Conservation (phyloP, 2,797 vertebrate genomes). For the Squalus acanthias region DNA sequence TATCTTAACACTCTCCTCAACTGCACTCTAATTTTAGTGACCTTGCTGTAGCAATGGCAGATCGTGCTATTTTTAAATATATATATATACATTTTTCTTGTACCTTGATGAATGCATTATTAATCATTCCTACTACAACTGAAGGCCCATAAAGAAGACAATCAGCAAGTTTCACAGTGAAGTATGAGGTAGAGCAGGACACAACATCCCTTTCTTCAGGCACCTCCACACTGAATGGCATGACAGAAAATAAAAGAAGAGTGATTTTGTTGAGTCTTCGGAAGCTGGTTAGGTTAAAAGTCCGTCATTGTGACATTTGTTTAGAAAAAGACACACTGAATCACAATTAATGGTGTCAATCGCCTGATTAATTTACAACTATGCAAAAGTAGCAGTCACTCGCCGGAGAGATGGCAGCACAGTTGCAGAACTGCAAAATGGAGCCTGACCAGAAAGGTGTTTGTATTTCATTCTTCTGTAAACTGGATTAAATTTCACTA, state of each 20-base stretch:
- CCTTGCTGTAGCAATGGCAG: background rate
- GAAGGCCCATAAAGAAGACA: background rate
- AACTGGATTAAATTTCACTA: background rate
- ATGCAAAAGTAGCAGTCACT: background rate
- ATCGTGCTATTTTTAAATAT: background rate
- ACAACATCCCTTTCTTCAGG: too few species aligned
- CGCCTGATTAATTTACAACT: background rate
- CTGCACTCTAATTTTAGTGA: background rate
- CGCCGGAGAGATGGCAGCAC: background rate
- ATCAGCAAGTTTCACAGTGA: background rate
- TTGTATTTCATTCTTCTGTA: background rate
- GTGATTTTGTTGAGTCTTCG: too few species aligned
- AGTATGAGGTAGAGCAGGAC: too few species aligned
- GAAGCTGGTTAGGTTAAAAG: too few species aligned
- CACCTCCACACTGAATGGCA: too few species aligned
- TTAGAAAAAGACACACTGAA: background rate
- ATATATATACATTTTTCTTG: background rate
- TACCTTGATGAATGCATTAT: background rate
- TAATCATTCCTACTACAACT: background rate
- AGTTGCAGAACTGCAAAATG: background rate
- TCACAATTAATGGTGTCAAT: background rate
- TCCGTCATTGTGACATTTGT: too few species aligned
- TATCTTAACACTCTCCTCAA: background rate
- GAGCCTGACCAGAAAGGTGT: background rate
- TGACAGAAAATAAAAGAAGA: too few species aligned